Percentiles rank a stretch among this genome's conserved stretches.
Conservation (phyloP, 2,113 vertebrate genomes). For the Girardinichthys multiradiatus region DNA sequence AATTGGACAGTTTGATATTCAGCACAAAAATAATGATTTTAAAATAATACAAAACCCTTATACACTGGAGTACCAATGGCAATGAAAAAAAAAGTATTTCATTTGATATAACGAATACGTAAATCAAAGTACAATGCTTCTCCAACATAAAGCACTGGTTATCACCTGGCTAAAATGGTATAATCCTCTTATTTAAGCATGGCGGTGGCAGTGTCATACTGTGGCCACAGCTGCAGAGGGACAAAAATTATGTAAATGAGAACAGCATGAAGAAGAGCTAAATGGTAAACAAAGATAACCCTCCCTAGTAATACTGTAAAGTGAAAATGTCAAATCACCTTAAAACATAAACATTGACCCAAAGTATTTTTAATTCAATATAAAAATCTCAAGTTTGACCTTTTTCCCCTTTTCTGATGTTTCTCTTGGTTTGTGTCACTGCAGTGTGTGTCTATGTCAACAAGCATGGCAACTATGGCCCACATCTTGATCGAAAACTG, state of each 20-base stretch:
- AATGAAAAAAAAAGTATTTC: too few species aligned
- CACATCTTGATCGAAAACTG: slow-evolving; percentile 89
- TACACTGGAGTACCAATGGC: too few species aligned
- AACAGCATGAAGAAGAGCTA: not conserved
- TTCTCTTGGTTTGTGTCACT: slow-evolving; percentile 5
- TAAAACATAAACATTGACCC: too few species aligned
- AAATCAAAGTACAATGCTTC: too few species aligned
- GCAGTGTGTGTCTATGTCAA: slow-evolving; percentile 97
- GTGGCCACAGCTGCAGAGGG: not conserved
- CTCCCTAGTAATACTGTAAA: too few species aligned
- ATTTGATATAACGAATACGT: too few species aligned
- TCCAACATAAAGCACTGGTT: slow-evolving; percentile 2
- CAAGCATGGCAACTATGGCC: slow-evolving; percentile 91
- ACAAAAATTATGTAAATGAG: not conserved
- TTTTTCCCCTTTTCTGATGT: not conserved
- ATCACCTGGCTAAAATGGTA: not conserved
- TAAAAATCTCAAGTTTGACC: not conserved
- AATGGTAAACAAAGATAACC: not conserved
- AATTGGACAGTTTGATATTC: not conserved
- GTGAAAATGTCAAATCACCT: too few species aligned
- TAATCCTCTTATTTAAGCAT: slow-evolving; percentile 6
- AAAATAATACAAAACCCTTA: not conserved
- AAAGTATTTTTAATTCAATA: too few species aligned
- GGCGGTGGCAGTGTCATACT: not conserved
- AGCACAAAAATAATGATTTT: not conserved